Conservation (phyloP, 2,113 vertebrate genomes). For the Corythaeola cristata region DNA sequence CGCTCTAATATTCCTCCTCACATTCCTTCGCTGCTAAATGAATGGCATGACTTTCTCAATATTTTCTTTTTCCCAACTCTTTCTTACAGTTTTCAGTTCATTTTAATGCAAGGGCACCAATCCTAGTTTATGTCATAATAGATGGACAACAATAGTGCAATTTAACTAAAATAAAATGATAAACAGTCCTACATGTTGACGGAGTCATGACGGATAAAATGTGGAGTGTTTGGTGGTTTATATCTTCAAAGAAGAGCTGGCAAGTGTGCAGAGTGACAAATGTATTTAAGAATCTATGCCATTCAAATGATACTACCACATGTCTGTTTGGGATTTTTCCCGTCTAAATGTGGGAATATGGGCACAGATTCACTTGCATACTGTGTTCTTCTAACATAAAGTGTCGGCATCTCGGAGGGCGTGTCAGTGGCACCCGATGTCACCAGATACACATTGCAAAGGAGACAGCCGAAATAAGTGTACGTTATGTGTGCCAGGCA, state of each 20-base stretch:
- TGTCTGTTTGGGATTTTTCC: conserved; percentile 75
- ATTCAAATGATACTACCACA: conserved; percentile 64
- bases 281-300: conserved; percentile 71
- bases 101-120: conserved; percentile 39
- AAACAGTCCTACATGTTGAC: conserved; percentile 45
- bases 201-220: conserved; percentile 58
- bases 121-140: conserved; percentile 63
- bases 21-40: background rate
- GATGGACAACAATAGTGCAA: conserved; percentile 44
- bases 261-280: conserved; percentile 67
- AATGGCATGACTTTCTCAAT: background rate
- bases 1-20: background rate
- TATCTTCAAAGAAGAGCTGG: conserved; percentile 71
- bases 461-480: conserved; percentile 46
- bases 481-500: background rate
- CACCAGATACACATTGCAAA: conserved; percentile 41
- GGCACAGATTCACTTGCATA: conserved; percentile 68
- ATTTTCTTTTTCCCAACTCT: background rate
- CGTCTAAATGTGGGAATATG: conserved; percentile 55
- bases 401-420: conserved; percentile 9
- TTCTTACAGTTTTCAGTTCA: conserved; percentile 2
- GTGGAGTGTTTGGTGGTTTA: conserved; percentile 61
- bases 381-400: conserved; percentile 67
- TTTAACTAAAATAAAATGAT: conserved; percentile 64
- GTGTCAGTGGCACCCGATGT: conserved; percentile 45